Conservation (phyloP, 2,797 vertebrate species). For the Falco naumanni region DNA sequence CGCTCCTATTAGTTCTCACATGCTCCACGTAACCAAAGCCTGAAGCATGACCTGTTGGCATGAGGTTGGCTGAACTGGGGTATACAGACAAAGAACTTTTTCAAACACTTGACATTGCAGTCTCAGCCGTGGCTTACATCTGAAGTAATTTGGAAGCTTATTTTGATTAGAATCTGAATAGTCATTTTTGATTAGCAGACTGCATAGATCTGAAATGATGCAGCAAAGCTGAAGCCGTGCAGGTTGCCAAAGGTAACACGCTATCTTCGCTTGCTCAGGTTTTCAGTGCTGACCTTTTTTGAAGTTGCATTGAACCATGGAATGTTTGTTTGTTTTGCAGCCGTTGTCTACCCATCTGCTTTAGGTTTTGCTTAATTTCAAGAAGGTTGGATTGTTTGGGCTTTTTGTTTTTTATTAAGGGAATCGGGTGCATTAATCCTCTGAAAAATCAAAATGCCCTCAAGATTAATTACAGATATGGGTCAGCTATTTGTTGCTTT, state of each 20-base stretch:
- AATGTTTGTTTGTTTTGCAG: slow-evolving; percentile 41
- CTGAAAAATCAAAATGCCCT: slow-evolving; percentile 6
- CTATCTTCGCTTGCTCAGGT: slow-evolving; percentile 44
- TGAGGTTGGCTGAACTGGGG: not conserved
- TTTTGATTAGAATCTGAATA: slow-evolving; percentile 50
- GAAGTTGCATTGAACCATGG: slow-evolving; percentile 31
- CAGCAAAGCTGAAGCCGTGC: not conserved
- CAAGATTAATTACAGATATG: slow-evolving; percentile 36
- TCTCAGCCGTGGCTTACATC: not conserved
- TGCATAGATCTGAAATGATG: slow-evolving; percentile 39
- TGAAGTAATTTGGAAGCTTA: slow-evolving; percentile 28
- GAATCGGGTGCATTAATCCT: not conserved
- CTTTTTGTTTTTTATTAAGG: slow-evolving; percentile 26
- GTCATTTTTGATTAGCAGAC: slow-evolving; percentile 44
- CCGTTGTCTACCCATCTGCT: slow-evolving; percentile 49
- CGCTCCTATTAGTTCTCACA: not conserved
- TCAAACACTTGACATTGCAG: not conserved
- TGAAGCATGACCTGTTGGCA: not conserved
- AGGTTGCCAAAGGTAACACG: slow-evolving; percentile 56
- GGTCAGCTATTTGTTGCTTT: slow-evolving; percentile 12
- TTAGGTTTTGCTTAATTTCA: slow-evolving; percentile 52
- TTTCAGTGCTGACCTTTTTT: not conserved
- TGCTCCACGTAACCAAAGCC: not conserved
- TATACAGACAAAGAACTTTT: not conserved
- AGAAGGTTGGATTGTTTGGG: not conserved